Evolutionary conservation across 2,113 vertebrate genomes (phyloP).

Genomic region (Chaetorhynchus papuensis): DNA sequence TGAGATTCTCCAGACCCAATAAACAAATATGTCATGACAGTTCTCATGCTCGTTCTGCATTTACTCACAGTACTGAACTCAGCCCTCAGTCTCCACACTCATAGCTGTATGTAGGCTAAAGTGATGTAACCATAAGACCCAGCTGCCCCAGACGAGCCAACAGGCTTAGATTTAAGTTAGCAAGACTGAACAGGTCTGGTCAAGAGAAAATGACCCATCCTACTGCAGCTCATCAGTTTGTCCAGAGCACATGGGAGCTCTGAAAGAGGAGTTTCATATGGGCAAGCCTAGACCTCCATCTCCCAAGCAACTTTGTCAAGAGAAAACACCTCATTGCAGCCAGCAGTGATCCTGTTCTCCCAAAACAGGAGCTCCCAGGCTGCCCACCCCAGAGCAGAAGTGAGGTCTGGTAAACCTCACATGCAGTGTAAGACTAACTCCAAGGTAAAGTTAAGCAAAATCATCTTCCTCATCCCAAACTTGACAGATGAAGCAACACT

Average conservation of each 20-base stretch:
- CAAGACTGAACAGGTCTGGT: background rate
- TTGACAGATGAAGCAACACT: background rate
- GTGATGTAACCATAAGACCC: background rate
- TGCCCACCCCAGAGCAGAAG: background rate
- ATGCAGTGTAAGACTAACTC: background rate
- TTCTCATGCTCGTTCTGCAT: background rate
- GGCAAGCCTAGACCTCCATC: background rate
- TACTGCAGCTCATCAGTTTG: too few species aligned
- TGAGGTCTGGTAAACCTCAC: background rate
- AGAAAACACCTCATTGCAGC: too few species aligned
- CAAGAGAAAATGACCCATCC: background rate
- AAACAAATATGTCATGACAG: background rate
- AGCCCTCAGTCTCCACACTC: background rate
- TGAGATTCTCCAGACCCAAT: background rate
- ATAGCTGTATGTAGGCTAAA: background rate
- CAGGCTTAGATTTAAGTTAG: background rate
- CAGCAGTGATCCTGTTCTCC: background rate
- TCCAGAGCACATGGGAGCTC: background rate
- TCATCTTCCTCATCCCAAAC: background rate
- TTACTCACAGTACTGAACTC: background rate
- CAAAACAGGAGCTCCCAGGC: background rate
- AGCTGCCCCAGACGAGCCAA: background rate
- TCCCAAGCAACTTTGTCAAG: background rate
- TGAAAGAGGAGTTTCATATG: background rate
- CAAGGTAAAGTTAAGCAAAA: background rate